phyloP scores from a whole-genome alignment of 2,113 vertebrate species.

The Eulacestoma nigropectus region DNA sequence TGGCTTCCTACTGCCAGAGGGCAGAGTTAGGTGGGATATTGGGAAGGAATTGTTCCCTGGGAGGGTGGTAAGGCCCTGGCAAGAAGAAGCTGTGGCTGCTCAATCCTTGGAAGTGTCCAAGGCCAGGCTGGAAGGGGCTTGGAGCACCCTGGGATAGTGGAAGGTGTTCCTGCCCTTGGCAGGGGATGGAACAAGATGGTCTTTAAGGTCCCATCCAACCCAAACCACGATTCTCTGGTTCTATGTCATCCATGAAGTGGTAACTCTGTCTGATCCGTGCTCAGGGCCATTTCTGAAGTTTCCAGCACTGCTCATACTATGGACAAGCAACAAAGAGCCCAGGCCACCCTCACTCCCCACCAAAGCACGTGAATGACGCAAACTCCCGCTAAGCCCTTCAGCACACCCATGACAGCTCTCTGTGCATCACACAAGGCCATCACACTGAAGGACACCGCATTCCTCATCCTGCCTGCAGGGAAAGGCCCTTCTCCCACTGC shows the following conservation, averaged over 20 bases:
- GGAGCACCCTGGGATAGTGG: not conserved
- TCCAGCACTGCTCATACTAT: rapidly evolving
- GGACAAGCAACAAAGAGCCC: not conserved
- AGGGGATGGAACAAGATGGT: not conserved
- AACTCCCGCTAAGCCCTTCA: not conserved
- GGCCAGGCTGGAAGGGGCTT: not conserved
- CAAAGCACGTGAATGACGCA: rapidly evolving
- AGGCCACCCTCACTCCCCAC: not conserved
- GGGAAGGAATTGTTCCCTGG: rapidly evolving
- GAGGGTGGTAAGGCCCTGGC: not conserved
- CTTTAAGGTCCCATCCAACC: not conserved
- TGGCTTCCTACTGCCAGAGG: not conserved
- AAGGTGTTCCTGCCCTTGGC: not conserved
- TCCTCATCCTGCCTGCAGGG: not conserved
- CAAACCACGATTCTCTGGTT: rapidly evolving
- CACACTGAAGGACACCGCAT: not conserved
- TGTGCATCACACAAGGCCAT: not conserved
- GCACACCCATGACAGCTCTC: rapidly evolving
- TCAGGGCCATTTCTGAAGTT: no score
- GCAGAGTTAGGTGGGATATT: rapidly evolving
- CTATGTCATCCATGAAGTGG: rapidly evolving
- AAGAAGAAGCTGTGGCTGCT: not conserved
- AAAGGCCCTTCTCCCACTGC: not conserved
- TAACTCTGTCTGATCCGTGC: not conserved
- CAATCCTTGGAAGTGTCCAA: not conserved